Conservation (phyloP, 2,888 invertebrate genomes). For the Onchidella celtica region DNA sequence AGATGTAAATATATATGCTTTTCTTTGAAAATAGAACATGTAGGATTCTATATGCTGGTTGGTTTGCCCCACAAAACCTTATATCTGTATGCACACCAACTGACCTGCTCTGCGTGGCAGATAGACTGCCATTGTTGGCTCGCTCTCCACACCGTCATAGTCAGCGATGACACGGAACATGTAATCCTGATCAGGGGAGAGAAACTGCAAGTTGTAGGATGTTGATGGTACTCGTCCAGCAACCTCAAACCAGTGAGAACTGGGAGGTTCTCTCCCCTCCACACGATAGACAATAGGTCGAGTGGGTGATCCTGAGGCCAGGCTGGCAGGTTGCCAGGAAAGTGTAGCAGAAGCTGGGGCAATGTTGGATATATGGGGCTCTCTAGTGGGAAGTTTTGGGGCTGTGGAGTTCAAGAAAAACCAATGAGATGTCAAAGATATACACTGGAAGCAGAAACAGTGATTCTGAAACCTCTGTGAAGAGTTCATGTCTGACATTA, state of each 20-base stretch:
- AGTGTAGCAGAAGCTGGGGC: conserved; percentile 93
- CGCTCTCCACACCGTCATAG: conserved; percentile 96
- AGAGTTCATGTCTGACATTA: too few species aligned
- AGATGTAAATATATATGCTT: too few species aligned
- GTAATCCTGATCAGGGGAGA: conserved; percentile 87
- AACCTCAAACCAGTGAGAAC: conserved; percentile 72
- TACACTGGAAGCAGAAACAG: too few species aligned
- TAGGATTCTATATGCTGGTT: too few species aligned
- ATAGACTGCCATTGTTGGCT: conserved; percentile 89
- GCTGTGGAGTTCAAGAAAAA: conserved; percentile 55
- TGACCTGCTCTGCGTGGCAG: conserved; percentile 71
- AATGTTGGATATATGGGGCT: conserved; percentile 95
- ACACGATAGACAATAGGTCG: conserved; percentile 95
- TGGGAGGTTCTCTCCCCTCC: conserved; percentile 86
- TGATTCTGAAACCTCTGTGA: too few species aligned
- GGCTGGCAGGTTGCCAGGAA: conserved; percentile 97
- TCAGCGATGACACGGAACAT: conserved; percentile 96
- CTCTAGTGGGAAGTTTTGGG: conserved; percentile 82
- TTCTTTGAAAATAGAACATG: too few species aligned
- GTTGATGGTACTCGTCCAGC: conserved; percentile 64
- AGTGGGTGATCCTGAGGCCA: conserved; percentile 84
- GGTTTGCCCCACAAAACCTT: too few species aligned
- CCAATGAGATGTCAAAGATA: neutral
- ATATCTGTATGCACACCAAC: too few species aligned
- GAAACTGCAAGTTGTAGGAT: conserved; percentile 63